phyloP scores from a whole-genome alignment of 2,113 vertebrate genomes.

The Microcebus tavaratra region DNA sequence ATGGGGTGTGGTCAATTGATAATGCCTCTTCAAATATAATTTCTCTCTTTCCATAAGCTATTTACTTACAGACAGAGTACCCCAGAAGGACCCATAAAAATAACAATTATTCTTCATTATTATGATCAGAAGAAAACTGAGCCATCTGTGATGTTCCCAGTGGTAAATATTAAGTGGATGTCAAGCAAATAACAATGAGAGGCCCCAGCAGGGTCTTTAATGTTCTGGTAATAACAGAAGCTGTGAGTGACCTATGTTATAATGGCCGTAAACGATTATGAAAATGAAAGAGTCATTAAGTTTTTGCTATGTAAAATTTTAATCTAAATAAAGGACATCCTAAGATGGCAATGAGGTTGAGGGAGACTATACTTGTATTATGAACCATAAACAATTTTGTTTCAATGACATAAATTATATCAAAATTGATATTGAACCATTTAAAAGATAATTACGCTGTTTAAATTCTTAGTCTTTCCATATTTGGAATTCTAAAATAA shows the following conservation, averaged over 20 bases:
- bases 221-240: conserved; percentile 44
- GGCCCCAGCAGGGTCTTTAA: conserved; percentile 4
- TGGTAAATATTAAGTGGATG: conserved; percentile 48
- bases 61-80: neutral
- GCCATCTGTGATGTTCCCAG: conserved; percentile 45
- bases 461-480: conserved; percentile 37
- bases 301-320: conserved; percentile 31
- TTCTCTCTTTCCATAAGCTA: neutral
- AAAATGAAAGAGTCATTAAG: conserved; percentile 36
- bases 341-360: neutral
- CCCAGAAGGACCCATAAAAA: conserved; percentile 29
- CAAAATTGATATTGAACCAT: neutral
- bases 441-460: conserved; percentile 1
- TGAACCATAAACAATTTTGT: neutral
- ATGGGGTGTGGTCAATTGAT: neutral
- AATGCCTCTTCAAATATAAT: neutral
- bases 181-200: conserved; percentile 54
- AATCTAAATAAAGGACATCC: neutral
- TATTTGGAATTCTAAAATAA: conserved; percentile 21
- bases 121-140: conserved; percentile 3
- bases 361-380: neutral
- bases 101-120: conserved; percentile 39
- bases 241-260: conserved; percentile 44
- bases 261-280: conserved; percentile 50
- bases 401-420: neutral